Base-by-base conservation (phyloP, 1,140 invertebrate genomes). In the Drosophila varians region DNA sequence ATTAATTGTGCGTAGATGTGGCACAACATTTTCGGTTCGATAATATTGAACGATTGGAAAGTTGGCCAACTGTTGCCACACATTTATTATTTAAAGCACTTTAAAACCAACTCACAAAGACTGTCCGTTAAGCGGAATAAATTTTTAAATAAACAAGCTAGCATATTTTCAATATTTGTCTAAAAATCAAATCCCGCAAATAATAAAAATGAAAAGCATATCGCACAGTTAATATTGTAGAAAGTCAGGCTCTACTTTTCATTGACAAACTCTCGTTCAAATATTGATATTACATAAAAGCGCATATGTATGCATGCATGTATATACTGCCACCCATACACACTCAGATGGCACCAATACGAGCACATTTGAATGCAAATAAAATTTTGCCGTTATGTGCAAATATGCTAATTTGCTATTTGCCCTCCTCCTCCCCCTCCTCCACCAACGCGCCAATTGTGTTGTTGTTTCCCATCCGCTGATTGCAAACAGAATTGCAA, bases 401-500 rank as follows among this genome's bases (percentile, higher is more conserved):
- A 79, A 79, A 79, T 79, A 79, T 79, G 77, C 77, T 79, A 79
- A 79, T 79, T 79, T 79, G 77, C 49, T 79, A 66, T 79, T 79
- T 79, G 77, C 77, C 73, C 25, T 14, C 18, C 11, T 28, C 23
- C 1, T 25, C 23, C 31, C 28, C 1, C 16, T 26, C n/a, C 4
- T 36, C n/a, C n/a, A n/a, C n/a, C n/a, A n/a, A n/a, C n/a, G n/a
- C 9, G 16, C 21, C 49, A 31, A 11, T 12, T 21, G 36, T 21
- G 47, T 60, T 60, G 52, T 71, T 77, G 57, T 70, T 52, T 61
- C 55, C 65, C 7, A 72, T 72, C 52, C 61, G 74, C 78, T 84
- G 78, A 83, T 83, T 77, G 79, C 74, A 83, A 74, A 83, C 79
- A 83, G 78, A 83, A 77, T 77, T 83, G 79, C 78, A 83, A 83